Percentiles rank a stretch among this genome's conserved stretches.
Evolutionary conservation across 2,113 vertebrate species (phyloP).

Genomic region (Zosterops hypoxanthus): DNA sequence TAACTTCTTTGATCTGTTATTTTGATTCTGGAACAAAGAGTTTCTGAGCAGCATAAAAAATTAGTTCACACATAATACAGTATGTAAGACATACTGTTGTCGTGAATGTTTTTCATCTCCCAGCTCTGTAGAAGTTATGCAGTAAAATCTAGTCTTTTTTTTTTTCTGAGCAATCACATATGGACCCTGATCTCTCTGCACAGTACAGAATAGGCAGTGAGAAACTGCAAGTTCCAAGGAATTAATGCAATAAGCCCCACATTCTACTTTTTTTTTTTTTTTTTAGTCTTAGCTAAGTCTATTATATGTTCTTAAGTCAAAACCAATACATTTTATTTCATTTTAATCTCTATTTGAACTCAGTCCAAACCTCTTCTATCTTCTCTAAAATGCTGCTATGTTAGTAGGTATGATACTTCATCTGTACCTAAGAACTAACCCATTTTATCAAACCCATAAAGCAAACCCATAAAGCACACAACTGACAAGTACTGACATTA

Average conservation of each 20-base stretch:
- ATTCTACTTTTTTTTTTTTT: not conserved
- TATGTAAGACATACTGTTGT: not conserved
- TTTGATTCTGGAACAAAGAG: constrained; percentile 48
- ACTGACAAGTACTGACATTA: not conserved
- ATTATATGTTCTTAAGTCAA: not conserved
- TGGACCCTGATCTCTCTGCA: not conserved
- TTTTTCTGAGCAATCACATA: not conserved
- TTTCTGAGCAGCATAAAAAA: constrained; percentile 13
- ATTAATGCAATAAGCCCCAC: not conserved
- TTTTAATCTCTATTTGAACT: not conserved
- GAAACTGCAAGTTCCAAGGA: not conserved
- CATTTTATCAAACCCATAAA: not conserved
- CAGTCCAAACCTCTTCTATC: not conserved
- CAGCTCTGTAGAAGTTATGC: not conserved
- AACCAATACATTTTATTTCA: not conserved
- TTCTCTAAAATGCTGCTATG: not conserved
- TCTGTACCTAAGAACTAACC: not conserved
- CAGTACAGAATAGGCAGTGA: not conserved
- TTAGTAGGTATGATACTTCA: not conserved
- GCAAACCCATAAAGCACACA: not conserved
- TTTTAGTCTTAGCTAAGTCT: not conserved
- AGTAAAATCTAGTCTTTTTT: not conserved
- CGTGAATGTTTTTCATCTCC: not conserved
- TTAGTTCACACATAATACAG: not conserved
- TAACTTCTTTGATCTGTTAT: constrained; percentile 39